phyloP scores from a whole-genome alignment of 2,797 vertebrate species.

The Odontamblyopus lacepedii region DNA sequence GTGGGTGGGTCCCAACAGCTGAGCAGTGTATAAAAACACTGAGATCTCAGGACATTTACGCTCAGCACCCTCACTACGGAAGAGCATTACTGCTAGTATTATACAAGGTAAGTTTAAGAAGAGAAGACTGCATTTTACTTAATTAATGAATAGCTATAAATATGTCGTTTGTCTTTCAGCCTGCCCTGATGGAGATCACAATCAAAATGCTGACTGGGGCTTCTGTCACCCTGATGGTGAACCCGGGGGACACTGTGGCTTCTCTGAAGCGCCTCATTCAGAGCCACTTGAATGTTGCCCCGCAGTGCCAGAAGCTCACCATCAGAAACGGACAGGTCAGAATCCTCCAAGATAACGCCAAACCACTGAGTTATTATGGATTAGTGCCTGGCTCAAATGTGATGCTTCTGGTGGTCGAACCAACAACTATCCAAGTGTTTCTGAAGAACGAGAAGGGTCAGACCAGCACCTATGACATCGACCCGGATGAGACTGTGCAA shows the following conservation, averaged over 20 bases:
- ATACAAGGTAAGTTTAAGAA: conserved; percentile 28
- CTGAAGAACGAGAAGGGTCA: conserved; percentile 57
- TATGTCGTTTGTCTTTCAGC: background rate
- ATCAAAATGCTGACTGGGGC: conserved; percentile 51
- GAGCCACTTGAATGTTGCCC: accelerated
- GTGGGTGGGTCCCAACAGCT: background rate
- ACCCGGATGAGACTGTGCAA: conserved; percentile 43
- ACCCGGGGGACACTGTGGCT: conserved; percentile 37
- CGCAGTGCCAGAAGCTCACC: conserved; percentile 34
- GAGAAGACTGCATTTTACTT: background rate
- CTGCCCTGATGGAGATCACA: conserved; percentile 53
- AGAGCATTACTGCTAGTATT: accelerated
- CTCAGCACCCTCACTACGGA: background rate
- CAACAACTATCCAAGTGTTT: conserved; percentile 61
- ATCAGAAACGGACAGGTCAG: conserved; percentile 41
- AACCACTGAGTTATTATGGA: conserved; percentile 36
- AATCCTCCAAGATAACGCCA: conserved; percentile 42
- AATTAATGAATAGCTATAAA: background rate
- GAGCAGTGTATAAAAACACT: conserved; percentile 14
- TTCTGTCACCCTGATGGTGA: background rate
- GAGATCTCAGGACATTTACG: accelerated
- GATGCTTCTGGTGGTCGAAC: conserved; percentile 54
- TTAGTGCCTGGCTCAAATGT: conserved; percentile 48
- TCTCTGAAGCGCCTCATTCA: conserved; percentile 50
- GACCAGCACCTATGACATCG: conserved; percentile 51